A percentile compares a stretch with the other conserved stretches of the same genome.
phyloP scores from a whole-genome alignment of 1,140 invertebrate genomes.

The Theocolax elegans region DNA sequence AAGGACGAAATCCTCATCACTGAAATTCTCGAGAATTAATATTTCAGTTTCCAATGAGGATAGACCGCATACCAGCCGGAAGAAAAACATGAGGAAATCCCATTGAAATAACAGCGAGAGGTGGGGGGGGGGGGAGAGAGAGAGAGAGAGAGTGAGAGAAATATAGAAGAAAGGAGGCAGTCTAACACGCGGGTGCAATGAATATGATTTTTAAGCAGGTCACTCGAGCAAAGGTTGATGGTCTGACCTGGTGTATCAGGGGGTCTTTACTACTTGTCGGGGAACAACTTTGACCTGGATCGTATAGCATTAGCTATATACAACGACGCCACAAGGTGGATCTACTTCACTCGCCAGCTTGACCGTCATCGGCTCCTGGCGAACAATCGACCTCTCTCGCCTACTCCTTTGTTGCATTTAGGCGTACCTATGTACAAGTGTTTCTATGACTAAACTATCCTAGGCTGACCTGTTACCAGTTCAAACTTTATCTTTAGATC shows the following conservation, averaged over 20 bases:
- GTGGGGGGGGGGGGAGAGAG: not conserved
- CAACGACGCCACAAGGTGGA: not conserved
- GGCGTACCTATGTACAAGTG: no score
- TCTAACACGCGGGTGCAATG: constrained; percentile 38
- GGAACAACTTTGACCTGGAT: constrained; percentile 63
- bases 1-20: no score
- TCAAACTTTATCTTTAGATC: no score
- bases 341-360: not conserved
- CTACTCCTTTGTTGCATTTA: no score
- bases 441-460: no score
- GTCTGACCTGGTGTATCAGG: constrained; percentile 39
- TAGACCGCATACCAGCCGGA: not conserved
- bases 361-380: constrained; percentile 54
- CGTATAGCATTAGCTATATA: constrained; percentile 50
- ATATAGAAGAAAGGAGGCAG: no score
- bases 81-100: not conserved
- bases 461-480: no score
- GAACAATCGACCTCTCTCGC: constrained; percentile 17
- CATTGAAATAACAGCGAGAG: not conserved
- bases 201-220: constrained; percentile 53
- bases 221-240: constrained; percentile 51
- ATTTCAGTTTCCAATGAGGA: no score
- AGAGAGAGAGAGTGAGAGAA: constrained; percentile 6
- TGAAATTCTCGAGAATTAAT: no score
- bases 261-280: constrained; percentile 49